Evolutionary conservation across 1,140 invertebrate species (phyloP), one percentile per base, ranked within the genome.

Genomic region (Scaptomyza pallida): DNA sequence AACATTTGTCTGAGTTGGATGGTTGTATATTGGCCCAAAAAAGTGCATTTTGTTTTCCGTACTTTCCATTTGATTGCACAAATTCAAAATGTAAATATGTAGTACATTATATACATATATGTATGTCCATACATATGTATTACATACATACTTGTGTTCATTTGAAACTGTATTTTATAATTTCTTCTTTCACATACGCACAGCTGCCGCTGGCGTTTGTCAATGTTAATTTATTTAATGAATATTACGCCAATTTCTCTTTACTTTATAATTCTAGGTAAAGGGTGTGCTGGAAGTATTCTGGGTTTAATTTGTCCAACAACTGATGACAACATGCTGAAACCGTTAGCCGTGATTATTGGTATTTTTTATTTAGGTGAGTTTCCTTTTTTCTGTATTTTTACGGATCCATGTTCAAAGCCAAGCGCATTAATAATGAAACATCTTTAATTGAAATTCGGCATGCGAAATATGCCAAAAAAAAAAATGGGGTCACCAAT

Each of bases 321-420:
- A 88, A 70, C 68, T 55, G 60, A 73, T 69, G 83, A 82, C 82
- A 88, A 88, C 75, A 88, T 88, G 82, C 65, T 82, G 67, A 88
- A 82, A 52, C 83, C 79, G 37, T 68, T 88, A 33, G 50, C 82
- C 57, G 41, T 88, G 67, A 88, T 88, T 78, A 88, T 88, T 62
- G 83, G 75, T 23, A 68, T 88, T 88, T 88, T 88, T 75, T 89
- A 89, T 82, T 88, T 88, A 67, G 82, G 82, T 88, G 35, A 88
- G 82, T 88, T 33, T 40, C 30, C 17, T 26, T 56, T 51, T n/a
- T 40, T 56, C 41, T 55, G 19, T 61, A 33, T 51, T 45, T 30
- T 19, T 26, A 17, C 33, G 12, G 23, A 26, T 0, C 10, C 33
- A 35, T 5, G 2, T 2, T 10, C 35, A 23, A 13, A 6, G 16